These are phyloP conservation scores for Siniperca obscura DNA, from an alignment of 2,797 vertebrate species.

Conservation along the genomic window DNA sequence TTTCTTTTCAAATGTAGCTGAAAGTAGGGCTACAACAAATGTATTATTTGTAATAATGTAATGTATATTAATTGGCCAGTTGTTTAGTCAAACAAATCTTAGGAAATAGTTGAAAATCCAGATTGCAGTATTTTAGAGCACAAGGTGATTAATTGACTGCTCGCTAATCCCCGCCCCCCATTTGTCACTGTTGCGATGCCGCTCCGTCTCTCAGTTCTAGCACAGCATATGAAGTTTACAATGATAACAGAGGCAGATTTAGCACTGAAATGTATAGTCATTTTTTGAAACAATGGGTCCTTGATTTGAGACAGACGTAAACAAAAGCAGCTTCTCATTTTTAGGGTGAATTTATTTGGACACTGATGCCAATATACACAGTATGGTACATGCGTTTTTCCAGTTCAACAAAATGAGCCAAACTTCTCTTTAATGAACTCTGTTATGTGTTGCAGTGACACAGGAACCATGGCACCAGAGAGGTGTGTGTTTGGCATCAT, in stretches of 20 bases:
- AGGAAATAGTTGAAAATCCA: too few species aligned
- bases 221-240: too few species aligned
- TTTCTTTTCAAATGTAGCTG: not conserved
- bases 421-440: not conserved
- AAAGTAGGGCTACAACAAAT: not conserved
- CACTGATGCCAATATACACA: not conserved
- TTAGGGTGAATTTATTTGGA: not conserved
- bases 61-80: not conserved
- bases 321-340: not conserved
- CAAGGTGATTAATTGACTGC: too few species aligned
- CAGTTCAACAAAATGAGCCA: not conserved
- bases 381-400: too few species aligned
- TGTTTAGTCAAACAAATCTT: not conserved
- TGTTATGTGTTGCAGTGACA: slow-evolving; percentile 87
- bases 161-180: too few species aligned
- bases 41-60: too few species aligned
- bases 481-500: slow-evolving; percentile 95
- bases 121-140: too few species aligned
- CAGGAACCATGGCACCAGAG: slow-evolving; percentile 90
- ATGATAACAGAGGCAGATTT: too few species aligned
- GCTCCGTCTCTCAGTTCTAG: too few species aligned
- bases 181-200: too few species aligned
- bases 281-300: too few species aligned
- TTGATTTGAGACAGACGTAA: not conserved
- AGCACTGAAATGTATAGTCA: too few species aligned